Conservation (phyloP, 2,113 vertebrate species). For the Elaphurus davidianus region DNA sequence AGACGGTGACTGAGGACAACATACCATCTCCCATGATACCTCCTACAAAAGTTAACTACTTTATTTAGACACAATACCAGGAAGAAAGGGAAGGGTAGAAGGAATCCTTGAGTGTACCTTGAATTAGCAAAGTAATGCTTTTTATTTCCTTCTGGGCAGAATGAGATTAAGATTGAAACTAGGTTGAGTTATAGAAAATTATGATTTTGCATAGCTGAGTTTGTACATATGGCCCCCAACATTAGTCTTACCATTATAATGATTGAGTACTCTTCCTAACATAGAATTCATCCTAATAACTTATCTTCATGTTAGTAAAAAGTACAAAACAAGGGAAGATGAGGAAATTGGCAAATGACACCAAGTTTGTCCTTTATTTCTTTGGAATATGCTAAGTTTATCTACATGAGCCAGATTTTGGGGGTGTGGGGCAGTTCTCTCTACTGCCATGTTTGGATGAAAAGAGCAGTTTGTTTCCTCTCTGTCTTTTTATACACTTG, state of each 20-base stretch:
- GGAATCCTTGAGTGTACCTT: background rate
- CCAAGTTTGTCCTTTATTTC: background rate
- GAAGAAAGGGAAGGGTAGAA: background rate
- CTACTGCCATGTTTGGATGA: background rate
- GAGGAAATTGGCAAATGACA: background rate
- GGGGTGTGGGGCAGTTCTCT: accelerated
- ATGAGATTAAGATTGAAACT: background rate
- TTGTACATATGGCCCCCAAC: background rate
- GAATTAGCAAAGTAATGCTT: background rate
- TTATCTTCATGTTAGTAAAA: background rate
- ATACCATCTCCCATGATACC: background rate
- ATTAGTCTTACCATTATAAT: background rate
- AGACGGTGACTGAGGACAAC: background rate
- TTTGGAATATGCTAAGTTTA: background rate
- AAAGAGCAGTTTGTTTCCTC: background rate
- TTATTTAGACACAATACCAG: background rate
- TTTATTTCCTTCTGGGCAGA: background rate
- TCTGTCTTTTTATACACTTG: background rate
- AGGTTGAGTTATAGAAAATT: background rate
- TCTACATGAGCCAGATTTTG: background rate
- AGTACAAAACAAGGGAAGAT: background rate
- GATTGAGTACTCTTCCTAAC: background rate
- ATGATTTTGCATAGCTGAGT: background rate
- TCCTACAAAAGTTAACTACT: background rate
- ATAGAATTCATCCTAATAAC: background rate